Base-by-base conservation (phyloP, 2,113 vertebrate genomes). In the Corythornis cristatus region DNA sequence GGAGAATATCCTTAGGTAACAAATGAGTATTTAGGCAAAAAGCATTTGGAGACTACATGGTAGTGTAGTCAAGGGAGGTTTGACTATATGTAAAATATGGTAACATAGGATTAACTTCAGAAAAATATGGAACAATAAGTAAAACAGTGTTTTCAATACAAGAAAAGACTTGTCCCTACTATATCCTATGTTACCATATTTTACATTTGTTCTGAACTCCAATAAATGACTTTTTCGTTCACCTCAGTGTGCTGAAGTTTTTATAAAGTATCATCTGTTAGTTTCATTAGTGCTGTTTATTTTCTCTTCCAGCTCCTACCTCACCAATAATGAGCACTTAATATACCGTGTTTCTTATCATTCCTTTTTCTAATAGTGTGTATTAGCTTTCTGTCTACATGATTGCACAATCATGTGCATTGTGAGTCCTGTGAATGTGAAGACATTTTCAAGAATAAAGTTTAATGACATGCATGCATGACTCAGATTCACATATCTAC, bases 391-490 rank as follows among this genome's bases (percentile, higher is more conserved):
- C 66, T 85, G 66, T 74, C 60, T 79, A 64, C 60, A 37, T 60
- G 91, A 90, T 78, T 83, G 48, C 76, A 87, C 78, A 89, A 95
- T 93, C 87, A 93, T 68, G 66, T 80, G 54, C 25, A 96, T 96
- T 96, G 64, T 83, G 51, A 95, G 67, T 54, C 62, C 62, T 94
- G 54, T 77, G 51, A 88, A 13, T 46, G 5, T 80, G 84, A 93
- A 95, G 91, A 45, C 53, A 77, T 91, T 93, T 83, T 48, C 73
- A 95, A 94, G 43, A 96, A 91, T 94, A 67, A 96, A 85, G 51
- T 89, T 91, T 92, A 94, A 96, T 86, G 67, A 91, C 80, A 91
- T 71, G 75, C 89, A 0, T 56, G n/a, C 3, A 60, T 95, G 89
- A 96, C 87, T 96, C 91, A 94, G 73, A 95, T 56, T 15, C 50